Conservation (phyloP, 2,113 vertebrate species). For the Illadopsis cleaveri region DNA sequence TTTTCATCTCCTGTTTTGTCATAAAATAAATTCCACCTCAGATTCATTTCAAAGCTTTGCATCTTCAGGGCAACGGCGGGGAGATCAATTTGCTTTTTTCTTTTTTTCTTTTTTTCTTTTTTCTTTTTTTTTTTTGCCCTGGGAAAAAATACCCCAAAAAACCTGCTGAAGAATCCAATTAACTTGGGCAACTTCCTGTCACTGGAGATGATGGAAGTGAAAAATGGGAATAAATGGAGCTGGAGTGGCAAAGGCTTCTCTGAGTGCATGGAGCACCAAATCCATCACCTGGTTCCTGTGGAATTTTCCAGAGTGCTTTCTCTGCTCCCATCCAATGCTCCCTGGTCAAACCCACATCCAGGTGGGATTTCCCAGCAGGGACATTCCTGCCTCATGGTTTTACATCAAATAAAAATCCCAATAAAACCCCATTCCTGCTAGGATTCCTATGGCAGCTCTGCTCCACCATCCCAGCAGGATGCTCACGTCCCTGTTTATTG, state of each 20-base stretch:
- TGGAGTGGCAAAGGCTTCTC: not conserved
- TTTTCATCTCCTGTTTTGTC: not conserved
- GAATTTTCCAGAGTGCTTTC: not conserved
- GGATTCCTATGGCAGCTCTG: fast-evolving
- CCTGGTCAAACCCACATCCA: fast-evolving
- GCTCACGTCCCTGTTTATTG: not conserved
- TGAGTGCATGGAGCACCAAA: fast-evolving
- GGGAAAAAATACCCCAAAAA: not conserved
- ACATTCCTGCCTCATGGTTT: fast-evolving
- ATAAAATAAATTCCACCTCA: slow-evolving; percentile 5
- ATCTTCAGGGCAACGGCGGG: not conserved
- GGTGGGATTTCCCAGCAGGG: not conserved
- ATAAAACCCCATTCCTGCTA: not conserved
- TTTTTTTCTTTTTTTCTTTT: not conserved
- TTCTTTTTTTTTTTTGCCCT: not conserved
- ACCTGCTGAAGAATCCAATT: not conserved
- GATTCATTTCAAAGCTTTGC: not conserved
- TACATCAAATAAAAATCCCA: not conserved
- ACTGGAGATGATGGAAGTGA: not conserved
- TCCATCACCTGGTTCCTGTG: not conserved
- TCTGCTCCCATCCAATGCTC: not conserved
- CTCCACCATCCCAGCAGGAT: not conserved
- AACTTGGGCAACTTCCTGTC: not conserved
- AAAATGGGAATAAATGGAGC: not conserved
- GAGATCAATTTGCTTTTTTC: too few species aligned